These are phyloP conservation scores for Sinocyclocheilus anophthalmus DNA, from an alignment of 2,113 vertebrate species.

Conservation along the genomic window DNA sequence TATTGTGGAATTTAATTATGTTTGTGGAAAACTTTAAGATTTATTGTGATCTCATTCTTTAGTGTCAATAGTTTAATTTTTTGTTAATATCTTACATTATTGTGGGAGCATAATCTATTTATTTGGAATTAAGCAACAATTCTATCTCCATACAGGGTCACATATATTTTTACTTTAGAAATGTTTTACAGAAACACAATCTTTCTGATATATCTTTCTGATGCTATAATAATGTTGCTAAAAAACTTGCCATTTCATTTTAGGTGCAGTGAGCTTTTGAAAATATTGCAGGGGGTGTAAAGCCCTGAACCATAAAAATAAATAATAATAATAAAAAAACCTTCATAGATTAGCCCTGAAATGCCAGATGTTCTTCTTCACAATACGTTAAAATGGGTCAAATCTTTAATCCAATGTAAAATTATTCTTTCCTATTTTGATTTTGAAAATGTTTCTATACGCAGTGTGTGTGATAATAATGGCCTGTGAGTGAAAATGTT, in stretches of 20 bases:
- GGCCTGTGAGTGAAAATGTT: background rate
- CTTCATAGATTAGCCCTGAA: background rate
- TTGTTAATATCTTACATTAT: no score
- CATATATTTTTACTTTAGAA: background rate
- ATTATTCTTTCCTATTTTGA: background rate
- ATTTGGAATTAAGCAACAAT: no score
- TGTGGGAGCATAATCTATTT: no score
- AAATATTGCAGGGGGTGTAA: background rate
- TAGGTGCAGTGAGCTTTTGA: background rate
- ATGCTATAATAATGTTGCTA: background rate
- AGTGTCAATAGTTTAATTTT: no score
- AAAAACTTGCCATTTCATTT: background rate
- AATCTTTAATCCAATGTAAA: background rate
- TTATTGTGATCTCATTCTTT: no score
- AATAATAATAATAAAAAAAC: no score
- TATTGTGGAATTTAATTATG: no score
- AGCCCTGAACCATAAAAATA: background rate
- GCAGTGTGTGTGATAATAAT: constrained; percentile 19
- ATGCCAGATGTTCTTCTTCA: background rate
- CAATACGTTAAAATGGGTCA: background rate
- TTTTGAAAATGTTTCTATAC: background rate
- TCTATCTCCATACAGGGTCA: no score
- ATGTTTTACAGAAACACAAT: background rate
- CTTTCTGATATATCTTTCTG: background rate
- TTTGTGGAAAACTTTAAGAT: no score